Evolutionary conservation across 2,113 vertebrate species (phyloP).

Genomic region (Otocyon megalotis): DNA sequence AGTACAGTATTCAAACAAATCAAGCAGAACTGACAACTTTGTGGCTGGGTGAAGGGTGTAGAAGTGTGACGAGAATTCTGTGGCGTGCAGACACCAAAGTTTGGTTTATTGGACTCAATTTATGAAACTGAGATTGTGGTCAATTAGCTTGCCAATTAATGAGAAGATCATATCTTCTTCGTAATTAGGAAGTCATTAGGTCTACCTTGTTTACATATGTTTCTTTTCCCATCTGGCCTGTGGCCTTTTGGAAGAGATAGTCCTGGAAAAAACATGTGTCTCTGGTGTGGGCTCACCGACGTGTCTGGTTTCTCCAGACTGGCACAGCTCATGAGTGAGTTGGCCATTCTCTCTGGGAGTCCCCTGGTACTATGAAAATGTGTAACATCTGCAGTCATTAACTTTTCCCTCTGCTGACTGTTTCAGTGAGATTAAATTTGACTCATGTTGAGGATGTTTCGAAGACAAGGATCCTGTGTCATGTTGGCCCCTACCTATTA

Average conservation of each 20-base stretch:
- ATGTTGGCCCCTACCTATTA: conserved; percentile 54
- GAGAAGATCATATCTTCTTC: conserved; percentile 78
- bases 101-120: conserved; percentile 50
- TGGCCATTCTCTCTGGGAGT: conserved; percentile 28
- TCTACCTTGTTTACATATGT: conserved; percentile 78
- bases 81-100: conserved; percentile 60
- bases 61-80: conserved; percentile 56
- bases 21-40: conserved; percentile 85
- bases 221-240: conserved; percentile 76
- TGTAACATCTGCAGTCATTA: conserved; percentile 45
- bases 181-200: conserved; percentile 80
- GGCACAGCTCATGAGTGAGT: not conserved
- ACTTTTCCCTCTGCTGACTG: conserved; percentile 30
- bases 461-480: conserved; percentile 40
- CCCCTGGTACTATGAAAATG: not conserved
- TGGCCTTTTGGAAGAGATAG: conserved; percentile 64
- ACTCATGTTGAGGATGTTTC: conserved; percentile 18
- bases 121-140: conserved; percentile 73
- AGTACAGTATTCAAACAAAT: conserved; percentile 85
- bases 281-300: conserved; percentile 63
- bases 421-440: conserved; percentile 59
- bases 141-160: conserved; percentile 83
- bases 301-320: conserved; percentile 14
- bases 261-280: not conserved
- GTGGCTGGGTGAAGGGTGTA: conserved; percentile 69